Conservation (phyloP, 2,888 invertebrate species). For the Ophonus ardosiacus region DNA sequence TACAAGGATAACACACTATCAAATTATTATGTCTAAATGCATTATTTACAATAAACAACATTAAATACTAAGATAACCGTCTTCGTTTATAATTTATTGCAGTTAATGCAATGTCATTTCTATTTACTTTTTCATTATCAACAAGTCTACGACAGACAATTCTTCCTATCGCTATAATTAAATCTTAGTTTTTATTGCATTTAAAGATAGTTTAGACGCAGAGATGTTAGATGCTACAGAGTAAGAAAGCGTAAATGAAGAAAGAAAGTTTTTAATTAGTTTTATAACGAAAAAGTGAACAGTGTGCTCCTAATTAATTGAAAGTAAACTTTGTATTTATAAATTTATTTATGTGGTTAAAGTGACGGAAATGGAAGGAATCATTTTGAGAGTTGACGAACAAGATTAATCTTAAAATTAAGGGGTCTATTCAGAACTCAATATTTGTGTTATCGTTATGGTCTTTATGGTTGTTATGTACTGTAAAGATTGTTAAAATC, state of each 20-base stretch:
- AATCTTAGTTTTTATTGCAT: not conserved
- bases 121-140: constrained; percentile 7
- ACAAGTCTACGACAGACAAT: constrained; percentile 15
- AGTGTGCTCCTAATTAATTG: not conserved
- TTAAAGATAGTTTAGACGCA: too few species aligned
- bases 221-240: not conserved
- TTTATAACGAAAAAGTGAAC: not conserved
- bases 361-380: not conserved
- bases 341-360: not conserved
- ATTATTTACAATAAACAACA: not conserved
- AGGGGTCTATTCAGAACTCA: too few species aligned
- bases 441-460: too few species aligned
- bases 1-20: not conserved
- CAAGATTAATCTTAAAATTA: too few species aligned
- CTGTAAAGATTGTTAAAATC: too few species aligned
- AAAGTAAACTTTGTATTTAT: constrained; percentile 2
- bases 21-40: not conserved
- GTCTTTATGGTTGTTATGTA: too few species aligned
- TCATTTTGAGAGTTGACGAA: not conserved
- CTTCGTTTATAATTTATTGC: not conserved
- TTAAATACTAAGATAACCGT: not conserved
- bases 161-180: not conserved
- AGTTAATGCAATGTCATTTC: constrained; percentile 16
- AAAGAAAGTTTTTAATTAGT: constrained; percentile 29
- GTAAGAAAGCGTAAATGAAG: constrained; percentile 1